phyloP scores from a whole-genome alignment of 30 jellyfish, hydroid and myxozoan genomes.

The Pseudorhiza aurosa region DNA sequence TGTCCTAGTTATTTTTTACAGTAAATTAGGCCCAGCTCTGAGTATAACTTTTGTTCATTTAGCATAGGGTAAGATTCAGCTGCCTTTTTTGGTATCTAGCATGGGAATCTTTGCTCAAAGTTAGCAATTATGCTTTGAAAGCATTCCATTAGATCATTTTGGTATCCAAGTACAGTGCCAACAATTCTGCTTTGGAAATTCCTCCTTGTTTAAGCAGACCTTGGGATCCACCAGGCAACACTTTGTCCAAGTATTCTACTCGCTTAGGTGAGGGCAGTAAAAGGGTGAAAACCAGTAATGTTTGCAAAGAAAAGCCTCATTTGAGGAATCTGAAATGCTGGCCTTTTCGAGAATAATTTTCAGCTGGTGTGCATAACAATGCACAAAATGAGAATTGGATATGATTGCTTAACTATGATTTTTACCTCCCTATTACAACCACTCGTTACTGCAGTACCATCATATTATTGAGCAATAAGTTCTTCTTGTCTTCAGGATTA shows the following conservation, averaged over 20 bases:
- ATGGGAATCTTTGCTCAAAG: slow-evolving; percentile 22
- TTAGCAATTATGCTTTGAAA: slow-evolving; percentile 15
- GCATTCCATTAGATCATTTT: slow-evolving; percentile 27
- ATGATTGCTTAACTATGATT: slow-evolving; percentile 14
- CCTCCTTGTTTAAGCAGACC: slow-evolving; percentile 55
- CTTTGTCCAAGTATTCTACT: slow-evolving; percentile 12
- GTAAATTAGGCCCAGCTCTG: slow-evolving; percentile 19
- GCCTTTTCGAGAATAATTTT: slow-evolving; percentile 25
- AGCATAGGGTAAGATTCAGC: slow-evolving; percentile 12
- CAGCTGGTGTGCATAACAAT: slow-evolving; percentile 70
- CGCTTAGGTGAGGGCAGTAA: slow-evolving; percentile 19
- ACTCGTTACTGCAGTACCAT: slow-evolving; percentile 59
- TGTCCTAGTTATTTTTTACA: slow-evolving; percentile 9
- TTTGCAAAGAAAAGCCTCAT: slow-evolving; percentile 47
- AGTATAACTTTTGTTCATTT: slow-evolving; percentile 5
- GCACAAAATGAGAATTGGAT: slow-evolving; percentile 54
- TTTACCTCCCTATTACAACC: slow-evolving; percentile 50
- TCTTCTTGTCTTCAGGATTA: slow-evolving; percentile 10
- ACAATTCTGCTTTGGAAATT: slow-evolving; percentile 54
- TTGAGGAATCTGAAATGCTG: slow-evolving; percentile 13
- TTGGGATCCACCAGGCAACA: too few species aligned
- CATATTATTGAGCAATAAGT: slow-evolving; percentile 46
- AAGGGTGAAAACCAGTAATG: slow-evolving; percentile 30
- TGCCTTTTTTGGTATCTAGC: not conserved
- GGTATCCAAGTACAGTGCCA: slow-evolving; percentile 24